Evolutionary conservation across 2,797 vertebrate genomes (phyloP).

Genomic region (Gambusia yucatana): DNA sequence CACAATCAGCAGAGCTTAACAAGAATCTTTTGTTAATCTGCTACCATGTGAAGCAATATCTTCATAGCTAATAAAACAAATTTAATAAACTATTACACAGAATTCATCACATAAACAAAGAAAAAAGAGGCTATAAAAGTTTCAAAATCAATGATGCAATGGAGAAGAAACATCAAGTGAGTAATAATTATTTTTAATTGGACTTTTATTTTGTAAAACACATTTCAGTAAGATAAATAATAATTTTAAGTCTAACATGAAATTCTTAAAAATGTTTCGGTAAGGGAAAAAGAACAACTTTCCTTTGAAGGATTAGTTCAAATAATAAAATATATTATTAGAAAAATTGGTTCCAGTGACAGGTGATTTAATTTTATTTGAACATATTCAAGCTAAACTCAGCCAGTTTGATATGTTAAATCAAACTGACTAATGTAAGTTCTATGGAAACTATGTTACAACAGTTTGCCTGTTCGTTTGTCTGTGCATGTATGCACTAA

Average conservation of each 20-base stretch:
- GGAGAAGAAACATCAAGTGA: neutral
- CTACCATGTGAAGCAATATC: neutral
- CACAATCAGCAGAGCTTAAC: neutral
- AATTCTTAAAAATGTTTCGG: neutral
- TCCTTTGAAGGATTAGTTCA: neutral
- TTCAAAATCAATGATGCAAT: neutral
- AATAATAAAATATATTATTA: neutral
- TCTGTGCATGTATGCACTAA: constrained; percentile 33
- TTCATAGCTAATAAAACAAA: neutral
- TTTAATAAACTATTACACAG: neutral
- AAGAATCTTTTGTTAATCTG: neutral
- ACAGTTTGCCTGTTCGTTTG: constrained; percentile 4
- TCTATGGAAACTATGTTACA: constrained; percentile 40
- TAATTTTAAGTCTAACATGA: neutral
- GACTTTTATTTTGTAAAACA: neutral
- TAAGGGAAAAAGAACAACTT: neutral
- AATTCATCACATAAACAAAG: neutral
- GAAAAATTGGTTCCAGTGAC: neutral
- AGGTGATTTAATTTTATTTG: neutral
- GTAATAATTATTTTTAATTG: neutral
- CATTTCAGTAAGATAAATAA: neutral
- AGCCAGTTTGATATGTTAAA: constrained; percentile 23
- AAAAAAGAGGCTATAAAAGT: neutral
- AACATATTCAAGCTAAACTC: constrained; percentile 25
- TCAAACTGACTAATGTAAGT: neutral